Evolutionary conservation across 1,140 invertebrate species (phyloP).

Genomic region (Drosophila pruinosa): DNA sequence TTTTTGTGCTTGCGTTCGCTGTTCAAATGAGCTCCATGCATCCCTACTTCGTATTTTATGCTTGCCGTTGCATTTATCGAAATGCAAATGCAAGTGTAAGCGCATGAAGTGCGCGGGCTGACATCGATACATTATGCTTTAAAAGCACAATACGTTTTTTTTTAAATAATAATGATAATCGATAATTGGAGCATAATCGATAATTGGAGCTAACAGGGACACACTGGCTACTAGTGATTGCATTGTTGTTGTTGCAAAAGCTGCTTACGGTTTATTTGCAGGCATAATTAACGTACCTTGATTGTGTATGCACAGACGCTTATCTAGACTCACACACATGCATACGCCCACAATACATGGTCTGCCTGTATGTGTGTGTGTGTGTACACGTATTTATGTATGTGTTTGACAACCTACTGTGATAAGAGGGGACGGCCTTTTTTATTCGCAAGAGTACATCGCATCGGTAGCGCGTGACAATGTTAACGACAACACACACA

Average conservation of each 20-base stretch:
- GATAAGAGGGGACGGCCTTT: constrained; percentile 50
- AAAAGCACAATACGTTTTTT: background rate
- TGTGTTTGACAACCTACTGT: constrained; percentile 65
- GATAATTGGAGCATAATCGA: constrained; percentile 26
- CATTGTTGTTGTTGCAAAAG: constrained; percentile 41
- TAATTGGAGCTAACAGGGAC: constrained; percentile 8
- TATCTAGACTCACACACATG: constrained; percentile 50
- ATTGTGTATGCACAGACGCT: constrained; percentile 51
- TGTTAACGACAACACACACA: constrained; percentile 11
- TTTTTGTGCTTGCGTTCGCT: background rate
- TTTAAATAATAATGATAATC: constrained; percentile 3
- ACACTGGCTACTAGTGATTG: constrained; percentile 34
- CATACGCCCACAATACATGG: background rate
- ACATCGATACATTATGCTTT: constrained; percentile 4
- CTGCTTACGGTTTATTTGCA: constrained; percentile 47
- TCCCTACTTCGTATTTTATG: background rate
- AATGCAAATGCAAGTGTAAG: background rate
- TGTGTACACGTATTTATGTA: constrained; percentile 9
- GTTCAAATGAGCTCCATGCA: background rate
- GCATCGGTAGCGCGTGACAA: constrained; percentile 62
- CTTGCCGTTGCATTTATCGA: background rate
- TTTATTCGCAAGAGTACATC: constrained; percentile 34
- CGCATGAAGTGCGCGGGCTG: background rate
- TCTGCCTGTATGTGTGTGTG: background rate
- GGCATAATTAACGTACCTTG: constrained; percentile 56